Percentiles rank a stretch among this genome's conserved stretches.
phyloP scores from a whole-genome alignment of 2,797 vertebrate species.

The Myripristis jacobus region DNA sequence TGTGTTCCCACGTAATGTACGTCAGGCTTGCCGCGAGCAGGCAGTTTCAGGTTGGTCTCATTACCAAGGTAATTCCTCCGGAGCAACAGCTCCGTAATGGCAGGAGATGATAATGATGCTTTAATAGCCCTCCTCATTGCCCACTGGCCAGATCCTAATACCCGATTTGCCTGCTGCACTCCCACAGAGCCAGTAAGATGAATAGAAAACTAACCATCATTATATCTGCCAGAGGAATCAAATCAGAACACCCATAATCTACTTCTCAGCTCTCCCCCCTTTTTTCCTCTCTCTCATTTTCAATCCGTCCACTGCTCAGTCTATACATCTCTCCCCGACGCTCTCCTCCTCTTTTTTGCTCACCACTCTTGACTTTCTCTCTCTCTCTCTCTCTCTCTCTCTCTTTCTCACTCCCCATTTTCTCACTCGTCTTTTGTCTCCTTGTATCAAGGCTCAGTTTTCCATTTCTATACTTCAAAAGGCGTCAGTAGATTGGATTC shows the following conservation, averaged over 20 bases:
- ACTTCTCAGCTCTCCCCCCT: conserved; percentile 48
- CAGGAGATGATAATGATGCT: conserved; percentile 85
- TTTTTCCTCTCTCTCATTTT: conserved; percentile 59
- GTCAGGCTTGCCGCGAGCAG: conserved; percentile 63
- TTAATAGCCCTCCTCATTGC: conserved; percentile 84
- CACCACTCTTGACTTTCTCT: conserved; percentile 15
- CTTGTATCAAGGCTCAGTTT: conserved; percentile 60
- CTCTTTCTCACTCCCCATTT: conserved; percentile 28
- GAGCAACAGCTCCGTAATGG: conserved; percentile 80
- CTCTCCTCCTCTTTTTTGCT: conserved; percentile 25
- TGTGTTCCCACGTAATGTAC: conserved; percentile 61
- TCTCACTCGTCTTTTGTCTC: conserved; percentile 52
- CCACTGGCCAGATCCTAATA: conserved; percentile 84
- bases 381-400: conserved; percentile 19
- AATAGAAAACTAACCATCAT: conserved; percentile 82
- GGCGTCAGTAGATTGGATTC: conserved; percentile 71
- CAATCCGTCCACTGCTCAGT: conserved; percentile 20
- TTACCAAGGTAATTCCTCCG: conserved; percentile 84
- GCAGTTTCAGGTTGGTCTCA: conserved; percentile 83
- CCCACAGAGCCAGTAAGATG: conserved; percentile 77
- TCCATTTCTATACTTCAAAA: conserved; percentile 72
- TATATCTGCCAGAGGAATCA: conserved; percentile 82
- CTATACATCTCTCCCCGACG: conserved; percentile 25
- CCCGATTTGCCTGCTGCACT: conserved; percentile 75
- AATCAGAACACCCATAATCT: conserved; percentile 79